A percentile compares a stretch with the other conserved stretches of the same genome.
These are phyloP conservation scores for Ifrita kowaldi DNA, from an alignment of 2,113 vertebrate genomes.

Conservation along the genomic window DNA sequence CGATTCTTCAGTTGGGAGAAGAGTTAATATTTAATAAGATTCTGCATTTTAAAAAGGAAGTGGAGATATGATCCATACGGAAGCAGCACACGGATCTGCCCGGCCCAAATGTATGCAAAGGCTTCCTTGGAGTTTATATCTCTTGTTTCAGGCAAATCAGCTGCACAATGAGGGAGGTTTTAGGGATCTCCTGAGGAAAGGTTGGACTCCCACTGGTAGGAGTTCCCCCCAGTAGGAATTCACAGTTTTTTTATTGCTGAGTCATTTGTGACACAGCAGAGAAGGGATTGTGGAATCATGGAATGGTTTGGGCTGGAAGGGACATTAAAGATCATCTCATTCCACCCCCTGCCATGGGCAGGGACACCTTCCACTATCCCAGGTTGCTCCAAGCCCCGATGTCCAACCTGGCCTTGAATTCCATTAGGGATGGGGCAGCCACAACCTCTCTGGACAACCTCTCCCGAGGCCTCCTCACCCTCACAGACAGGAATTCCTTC, in stretches of 20 bases:
- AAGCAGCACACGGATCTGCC: not conserved
- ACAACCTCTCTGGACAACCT: not conserved
- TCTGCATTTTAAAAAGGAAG: constrained; percentile 28
- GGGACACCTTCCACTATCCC: not conserved
- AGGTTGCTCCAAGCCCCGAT: not conserved
- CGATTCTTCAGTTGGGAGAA: constrained; percentile 21
- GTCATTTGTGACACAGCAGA: accelerated
- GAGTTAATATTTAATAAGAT: constrained; percentile 63
- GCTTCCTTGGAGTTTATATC: not conserved
- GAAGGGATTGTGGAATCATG: not conserved
- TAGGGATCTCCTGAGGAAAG: not conserved
- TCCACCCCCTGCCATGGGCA: not conserved
- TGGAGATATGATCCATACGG: not conserved
- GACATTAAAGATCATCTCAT: accelerated
- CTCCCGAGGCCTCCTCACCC: accelerated
- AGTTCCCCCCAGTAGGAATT: not conserved
- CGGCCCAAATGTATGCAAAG: not conserved
- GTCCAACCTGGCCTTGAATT: not conserved
- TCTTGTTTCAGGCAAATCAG: not conserved
- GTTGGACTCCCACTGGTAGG: not conserved
- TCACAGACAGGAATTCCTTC: not conserved
- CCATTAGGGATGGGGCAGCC: not conserved
- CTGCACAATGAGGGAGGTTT: not conserved
- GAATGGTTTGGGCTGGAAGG: not conserved
- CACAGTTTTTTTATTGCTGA: not conserved